Evolutionary conservation across 1,140 invertebrate species (phyloP), one percentile per base, ranked within the genome.

Genomic region (Ceratina calcarata): DNA sequence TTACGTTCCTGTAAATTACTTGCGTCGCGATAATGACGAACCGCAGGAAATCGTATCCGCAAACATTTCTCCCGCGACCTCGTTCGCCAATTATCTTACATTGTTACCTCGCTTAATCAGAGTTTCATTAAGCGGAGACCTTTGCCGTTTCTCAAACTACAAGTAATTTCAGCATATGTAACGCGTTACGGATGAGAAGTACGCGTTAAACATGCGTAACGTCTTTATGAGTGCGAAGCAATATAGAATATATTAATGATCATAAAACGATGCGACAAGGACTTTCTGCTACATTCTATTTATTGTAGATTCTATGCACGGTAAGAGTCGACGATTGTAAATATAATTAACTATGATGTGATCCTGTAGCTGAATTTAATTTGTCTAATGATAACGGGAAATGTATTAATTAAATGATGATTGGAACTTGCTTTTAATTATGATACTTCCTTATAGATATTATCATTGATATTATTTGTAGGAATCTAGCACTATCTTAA

Each of bases 11-110:
- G 73, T 64, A 66, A 67, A 66, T 55, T 76, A 67, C 24, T 55
- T 76, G 61, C 24, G 51, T 45, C 18, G 13, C 8, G 51, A 75
- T 83, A 71, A 68, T 80, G 49, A 83, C 51, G 65, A 66, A 62
- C n/a, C 27, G 24, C 49, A 16, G 49, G 22, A 58, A 83, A 84
- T 83, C 55, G 24, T 27, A 12, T 20, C 32, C 53, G 55, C 20
- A 20, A 49, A 62, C 32, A 58, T 69, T 64, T 71, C 68, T 68
- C 24, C 20, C 53, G 24, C 51, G 55, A 60, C 32, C 60, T 79
- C 49, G 53, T 37, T 12, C 12, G 4, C 10, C 49, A 73, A 69
- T 80, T 75, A 66, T 55, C 22, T 53, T 18, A 66, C 16, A 57
- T 71, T 79, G 49, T 79, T 64, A 22, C 22, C 13, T 18, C 27